Conservation (phyloP, 2,797 vertebrate species). For the Epinephelus malabaricus region DNA sequence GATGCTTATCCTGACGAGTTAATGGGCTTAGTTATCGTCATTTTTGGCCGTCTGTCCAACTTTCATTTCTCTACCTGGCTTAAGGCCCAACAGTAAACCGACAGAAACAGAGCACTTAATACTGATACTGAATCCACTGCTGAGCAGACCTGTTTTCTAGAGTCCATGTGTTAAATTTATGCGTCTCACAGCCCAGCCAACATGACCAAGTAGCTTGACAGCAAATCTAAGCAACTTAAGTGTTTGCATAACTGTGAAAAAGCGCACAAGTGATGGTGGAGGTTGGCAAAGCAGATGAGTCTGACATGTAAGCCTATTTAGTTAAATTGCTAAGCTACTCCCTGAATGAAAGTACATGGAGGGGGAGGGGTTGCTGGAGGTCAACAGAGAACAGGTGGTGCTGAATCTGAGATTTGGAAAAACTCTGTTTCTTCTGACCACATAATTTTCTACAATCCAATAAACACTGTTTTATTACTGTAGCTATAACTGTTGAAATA, state of each 20-base stretch:
- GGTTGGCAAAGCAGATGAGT: constrained; percentile 69
- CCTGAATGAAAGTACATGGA: constrained; percentile 70
- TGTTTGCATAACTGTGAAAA: constrained; percentile 63
- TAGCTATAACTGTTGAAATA: no score
- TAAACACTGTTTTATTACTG: not conserved
- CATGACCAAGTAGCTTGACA: constrained; percentile 28
- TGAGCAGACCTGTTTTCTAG: not conserved
- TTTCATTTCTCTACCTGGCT: constrained; percentile 33
- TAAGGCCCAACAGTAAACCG: not conserved
- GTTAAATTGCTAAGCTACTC: constrained; percentile 77
- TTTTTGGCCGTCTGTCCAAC: constrained; percentile 54
- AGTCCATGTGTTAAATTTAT: constrained; percentile 1
- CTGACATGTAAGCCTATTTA: constrained; percentile 81
- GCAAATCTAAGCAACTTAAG: constrained; percentile 49
- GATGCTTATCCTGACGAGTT: constrained; percentile 65
- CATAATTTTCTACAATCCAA: not conserved
- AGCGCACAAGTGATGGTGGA: constrained; percentile 46
- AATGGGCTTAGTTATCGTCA: constrained; percentile 61
- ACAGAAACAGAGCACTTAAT: constrained; percentile 19
- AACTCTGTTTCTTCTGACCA: not conserved
- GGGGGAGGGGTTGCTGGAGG: constrained; percentile 56
- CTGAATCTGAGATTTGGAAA: constrained; percentile 28
- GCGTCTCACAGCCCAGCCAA: constrained; percentile 21
- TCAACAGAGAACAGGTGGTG: constrained; percentile 62
- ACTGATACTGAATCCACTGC: not conserved